Base-by-base conservation (phyloP, 2,888 invertebrate genomes). In the Acrocera orbiculus region DNA sequence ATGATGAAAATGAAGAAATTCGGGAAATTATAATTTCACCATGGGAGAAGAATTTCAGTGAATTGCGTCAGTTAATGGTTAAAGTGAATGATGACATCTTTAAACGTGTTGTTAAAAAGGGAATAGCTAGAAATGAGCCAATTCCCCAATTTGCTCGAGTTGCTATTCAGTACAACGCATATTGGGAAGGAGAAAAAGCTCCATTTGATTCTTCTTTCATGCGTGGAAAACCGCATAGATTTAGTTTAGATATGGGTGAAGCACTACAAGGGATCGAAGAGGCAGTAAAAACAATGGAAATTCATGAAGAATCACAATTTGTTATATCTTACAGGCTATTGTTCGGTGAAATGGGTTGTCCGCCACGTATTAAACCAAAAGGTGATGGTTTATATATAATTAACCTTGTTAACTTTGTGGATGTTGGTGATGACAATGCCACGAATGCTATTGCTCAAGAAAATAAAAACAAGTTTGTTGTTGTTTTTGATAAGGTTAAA, bases 301-400 rank as follows among this genome's bases (percentile, higher is more conserved):
- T 75, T n/a, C 73, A 72, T 27, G 92, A 92, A 59, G 64, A 73
- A 39, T 66, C 90, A 0, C 63, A 78, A 32, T 87, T 89, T 53
- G 56, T 87, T 1, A 65, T 90, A 16, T 66, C 73, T 5, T 74
- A 80, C 30, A 61, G 75, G 38, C 69, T 77, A 39, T 80, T 81
- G 36, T 90, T 72, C 56, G 80, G 79, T 2, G 64, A 67, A 44
- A 45, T 74, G 44, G 90, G 90, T 1, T 75, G 79, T 42, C 70
- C 77, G 10, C 83, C 83, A 0, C 65, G 83, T 38, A 76, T 92
- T 32, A 85, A 81, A 37, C 68, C 73, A 9, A 67, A 72, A 48
- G 65, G 79, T 1, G 70, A 75, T 42, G 72, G 81, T 33, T 57
- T 81, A 4, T 83, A 79, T 52, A 74, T 77, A 37, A 66, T 89